These are phyloP conservation scores for Podarcis muralis DNA, from an alignment of 2,113 vertebrate species.

Conservation along the genomic window DNA sequence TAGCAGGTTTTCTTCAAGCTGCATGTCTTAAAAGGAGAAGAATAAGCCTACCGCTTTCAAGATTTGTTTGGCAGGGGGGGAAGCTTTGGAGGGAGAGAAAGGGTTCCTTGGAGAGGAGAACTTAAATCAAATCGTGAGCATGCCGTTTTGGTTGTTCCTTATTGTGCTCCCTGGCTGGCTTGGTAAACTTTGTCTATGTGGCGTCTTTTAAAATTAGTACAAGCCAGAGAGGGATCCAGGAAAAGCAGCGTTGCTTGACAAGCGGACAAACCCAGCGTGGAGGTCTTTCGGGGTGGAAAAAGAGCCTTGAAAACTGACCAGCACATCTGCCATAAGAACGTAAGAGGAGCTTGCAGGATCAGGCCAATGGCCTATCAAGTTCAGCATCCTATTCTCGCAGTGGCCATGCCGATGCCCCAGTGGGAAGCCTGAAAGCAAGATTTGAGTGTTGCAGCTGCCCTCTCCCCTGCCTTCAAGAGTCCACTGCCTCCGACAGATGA, in stretches of 20 bases:
- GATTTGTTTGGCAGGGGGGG: not conserved
- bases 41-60: not conserved
- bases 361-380: too few relatives aligned
- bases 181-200: constrained; percentile 25
- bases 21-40: not conserved
- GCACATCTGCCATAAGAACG: too few relatives aligned
- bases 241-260: not conserved
- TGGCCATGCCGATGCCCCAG: too few relatives aligned
- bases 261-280: not conserved
- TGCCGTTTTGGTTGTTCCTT: not conserved
- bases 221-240: not conserved
- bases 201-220: constrained; percentile 13
- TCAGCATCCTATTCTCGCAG: too few relatives aligned
- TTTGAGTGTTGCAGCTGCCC: too few relatives aligned
- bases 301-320: not conserved
- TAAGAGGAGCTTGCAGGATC: too few relatives aligned
- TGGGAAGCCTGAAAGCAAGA: too few relatives aligned
- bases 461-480: too few relatives aligned
- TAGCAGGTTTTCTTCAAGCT: constrained; percentile 9
- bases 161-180: not conserved
- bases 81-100: not conserved
- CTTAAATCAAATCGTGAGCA: not conserved
- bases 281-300: not conserved
- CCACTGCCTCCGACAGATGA: too few relatives aligned
- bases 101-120: not conserved